Evolutionary conservation across 2,113 vertebrate species (phyloP).

Genomic region (Ivindomyrus marchei): DNA sequence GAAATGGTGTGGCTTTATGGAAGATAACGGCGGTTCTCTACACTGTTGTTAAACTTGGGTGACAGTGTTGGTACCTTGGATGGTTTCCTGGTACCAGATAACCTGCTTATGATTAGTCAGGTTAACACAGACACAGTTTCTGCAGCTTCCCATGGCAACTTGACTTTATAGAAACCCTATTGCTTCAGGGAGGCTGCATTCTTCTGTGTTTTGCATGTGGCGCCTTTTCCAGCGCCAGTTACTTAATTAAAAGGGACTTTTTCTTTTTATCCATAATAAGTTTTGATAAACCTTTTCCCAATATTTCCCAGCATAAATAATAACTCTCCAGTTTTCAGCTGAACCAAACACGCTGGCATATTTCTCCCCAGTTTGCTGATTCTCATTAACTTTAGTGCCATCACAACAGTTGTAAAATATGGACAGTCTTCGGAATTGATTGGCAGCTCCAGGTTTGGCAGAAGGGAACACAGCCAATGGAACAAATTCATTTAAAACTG

Average conservation of each 20-base stretch:
- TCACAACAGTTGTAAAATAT: neutral
- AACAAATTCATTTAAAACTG: neutral
- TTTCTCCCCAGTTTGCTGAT: neutral
- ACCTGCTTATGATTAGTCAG: neutral
- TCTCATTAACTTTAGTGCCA: neutral
- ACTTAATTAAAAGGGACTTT: neutral
- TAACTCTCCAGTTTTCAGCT: neutral
- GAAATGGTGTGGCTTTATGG: neutral
- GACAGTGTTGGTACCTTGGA: neutral
- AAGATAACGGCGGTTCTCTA: neutral
- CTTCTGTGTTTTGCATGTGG: neutral
- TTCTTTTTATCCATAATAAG: neutral
- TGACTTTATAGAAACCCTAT: neutral
- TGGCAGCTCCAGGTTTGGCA: neutral
- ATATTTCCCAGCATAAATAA: neutral
- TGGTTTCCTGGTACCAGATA: neutral
- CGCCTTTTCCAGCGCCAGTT: neutral
- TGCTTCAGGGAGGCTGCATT: neutral
- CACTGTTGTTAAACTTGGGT: neutral
- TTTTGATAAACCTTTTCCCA: neutral
- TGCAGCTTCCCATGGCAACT: neutral
- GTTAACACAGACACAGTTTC: neutral
- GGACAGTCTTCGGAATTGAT: conserved; percentile 1
- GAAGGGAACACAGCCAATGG: neutral
- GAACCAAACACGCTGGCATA: neutral